Base-by-base conservation (phyloP, 2,113 vertebrate species). In the Rattus rattus region DNA sequence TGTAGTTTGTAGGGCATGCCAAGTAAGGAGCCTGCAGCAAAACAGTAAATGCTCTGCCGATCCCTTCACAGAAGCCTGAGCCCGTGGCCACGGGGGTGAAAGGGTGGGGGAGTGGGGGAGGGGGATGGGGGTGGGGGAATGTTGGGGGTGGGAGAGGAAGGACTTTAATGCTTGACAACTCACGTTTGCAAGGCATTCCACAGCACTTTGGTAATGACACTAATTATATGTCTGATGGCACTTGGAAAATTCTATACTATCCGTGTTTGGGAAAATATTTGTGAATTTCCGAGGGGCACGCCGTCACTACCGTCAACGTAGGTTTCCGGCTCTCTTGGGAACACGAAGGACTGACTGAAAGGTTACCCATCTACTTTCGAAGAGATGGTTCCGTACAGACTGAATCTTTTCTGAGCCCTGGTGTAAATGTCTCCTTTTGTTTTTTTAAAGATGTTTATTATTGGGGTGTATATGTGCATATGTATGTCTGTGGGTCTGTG, bases 291-390 rank as follows among this genome's bases (percentile, higher is more conserved):
- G 77, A 14, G 75, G 33, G 61, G 11, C 43, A 52, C 33, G 17
- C 28, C 2, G 20, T 43, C n/a, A 28, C 5, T 54, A 28, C 26
- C n/a, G 7, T 52, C n/a, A 59, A 63, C 36, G 9, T 20, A 33
- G 16, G 36, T 33, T 95, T 89, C 76, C 20, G 47, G 72, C 49
- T n/a, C 69, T 93, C 95, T 85, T 59, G 77, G 33, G 63, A 94
- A 59, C 10, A 73, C 8, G 30, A 83, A 49, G 43, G 70, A 63
- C 39, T 86, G 30, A 85, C 39, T 86, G 30, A 85, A 86, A 59
- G 77, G 19, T 85, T 70, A 49, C 22, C 59, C 49, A 24, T 54
- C 26, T 8, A 28, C 33, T 83, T 49, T 36, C 30, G 19, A 79
- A 11, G 75, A 59, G 13, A 75, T 33, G n/a, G n/a, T 81, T 81